Evolutionary conservation across 2,888 invertebrate species (phyloP).

Genomic region (Idaea biselata): DNA sequence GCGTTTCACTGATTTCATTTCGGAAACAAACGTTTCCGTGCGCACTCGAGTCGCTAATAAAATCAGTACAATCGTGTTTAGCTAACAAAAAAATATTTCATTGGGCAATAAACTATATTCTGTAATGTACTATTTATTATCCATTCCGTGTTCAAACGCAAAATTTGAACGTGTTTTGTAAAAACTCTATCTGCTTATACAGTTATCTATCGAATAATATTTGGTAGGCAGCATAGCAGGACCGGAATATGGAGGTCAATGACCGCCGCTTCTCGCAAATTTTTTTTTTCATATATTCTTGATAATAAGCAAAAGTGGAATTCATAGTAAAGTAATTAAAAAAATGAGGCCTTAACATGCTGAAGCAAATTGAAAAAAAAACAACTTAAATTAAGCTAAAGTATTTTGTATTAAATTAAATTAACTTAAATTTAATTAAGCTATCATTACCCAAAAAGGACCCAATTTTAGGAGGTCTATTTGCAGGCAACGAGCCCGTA

Average conservation of each 20-base stretch:
- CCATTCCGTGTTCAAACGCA: constrained; percentile 44
- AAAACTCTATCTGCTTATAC: constrained; percentile 64
- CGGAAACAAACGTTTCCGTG: too few species aligned
- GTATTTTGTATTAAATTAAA: too few species aligned
- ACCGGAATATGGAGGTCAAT: constrained; percentile 52
- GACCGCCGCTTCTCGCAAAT: constrained; percentile 55
- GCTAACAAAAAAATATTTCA: neutral
- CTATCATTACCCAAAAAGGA: too few species aligned
- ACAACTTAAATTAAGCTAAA: too few species aligned
- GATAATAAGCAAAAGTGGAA: neutral
- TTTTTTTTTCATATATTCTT: constrained; percentile 40
- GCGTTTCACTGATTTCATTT: too few species aligned
- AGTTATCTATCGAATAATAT: constrained; percentile 78
- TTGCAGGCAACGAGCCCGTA: too few species aligned
- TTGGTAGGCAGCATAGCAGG: constrained; percentile 54
- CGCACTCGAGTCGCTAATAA: too few species aligned
- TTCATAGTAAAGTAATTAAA: neutral
- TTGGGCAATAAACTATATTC: neutral
- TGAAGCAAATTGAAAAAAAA: too few species aligned
- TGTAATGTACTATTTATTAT: neutral
- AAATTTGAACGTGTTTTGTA: constrained; percentile 60
- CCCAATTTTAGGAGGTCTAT: too few species aligned
- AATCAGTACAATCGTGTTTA: neutral
- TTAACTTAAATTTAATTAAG: too few species aligned
- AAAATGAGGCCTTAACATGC: too few species aligned